Percentiles rank a stretch among this genome's conserved stretches.
Conservation (phyloP, 2,113 vertebrate species). For the Abramis brama region DNA sequence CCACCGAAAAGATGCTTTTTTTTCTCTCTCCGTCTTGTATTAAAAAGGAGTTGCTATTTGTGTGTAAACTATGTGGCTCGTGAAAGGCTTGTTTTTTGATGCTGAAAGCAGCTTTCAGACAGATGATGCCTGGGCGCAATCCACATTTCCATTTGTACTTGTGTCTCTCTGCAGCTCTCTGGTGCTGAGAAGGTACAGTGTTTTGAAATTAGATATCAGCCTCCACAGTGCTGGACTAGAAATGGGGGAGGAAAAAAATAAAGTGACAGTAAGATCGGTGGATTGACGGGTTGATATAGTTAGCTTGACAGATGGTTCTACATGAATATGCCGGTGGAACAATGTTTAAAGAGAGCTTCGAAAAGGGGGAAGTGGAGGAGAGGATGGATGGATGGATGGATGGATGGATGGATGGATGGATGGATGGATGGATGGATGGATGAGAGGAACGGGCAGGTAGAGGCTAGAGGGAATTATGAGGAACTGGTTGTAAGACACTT, state of each 20-base stretch:
- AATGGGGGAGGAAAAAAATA: conserved; percentile 43
- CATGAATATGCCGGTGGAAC: conserved; percentile 58
- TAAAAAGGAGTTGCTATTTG: conserved; percentile 28
- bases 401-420: not conserved
- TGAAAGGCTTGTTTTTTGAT: conserved; percentile 44
- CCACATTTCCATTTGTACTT: conserved; percentile 46
- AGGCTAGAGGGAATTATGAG: conserved; percentile 26
- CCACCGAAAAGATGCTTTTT: not conserved
- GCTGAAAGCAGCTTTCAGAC: conserved; percentile 57
- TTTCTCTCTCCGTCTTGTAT: not conserved
- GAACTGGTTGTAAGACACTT: conserved; percentile 43
- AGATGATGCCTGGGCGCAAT: conserved; percentile 38
- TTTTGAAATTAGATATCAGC: conserved; percentile 55
- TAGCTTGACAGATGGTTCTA: conserved; percentile 62
- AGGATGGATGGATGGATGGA: not conserved
- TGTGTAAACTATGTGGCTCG: conserved; percentile 46
- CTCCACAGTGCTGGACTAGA: conserved; percentile 34
- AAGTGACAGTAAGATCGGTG: conserved; percentile 52
- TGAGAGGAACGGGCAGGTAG: conserved; percentile 42
- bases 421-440: not conserved
- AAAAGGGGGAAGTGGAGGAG: conserved; percentile 39
- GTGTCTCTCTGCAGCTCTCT: conserved; percentile 40
- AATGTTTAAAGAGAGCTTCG: conserved; percentile 54
- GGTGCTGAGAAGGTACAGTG: conserved; percentile 37
- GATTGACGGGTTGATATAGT: conserved; percentile 63